phyloP scores from a whole-genome alignment of 2,113 vertebrate species.

The Maccullochella peelii region DNA sequence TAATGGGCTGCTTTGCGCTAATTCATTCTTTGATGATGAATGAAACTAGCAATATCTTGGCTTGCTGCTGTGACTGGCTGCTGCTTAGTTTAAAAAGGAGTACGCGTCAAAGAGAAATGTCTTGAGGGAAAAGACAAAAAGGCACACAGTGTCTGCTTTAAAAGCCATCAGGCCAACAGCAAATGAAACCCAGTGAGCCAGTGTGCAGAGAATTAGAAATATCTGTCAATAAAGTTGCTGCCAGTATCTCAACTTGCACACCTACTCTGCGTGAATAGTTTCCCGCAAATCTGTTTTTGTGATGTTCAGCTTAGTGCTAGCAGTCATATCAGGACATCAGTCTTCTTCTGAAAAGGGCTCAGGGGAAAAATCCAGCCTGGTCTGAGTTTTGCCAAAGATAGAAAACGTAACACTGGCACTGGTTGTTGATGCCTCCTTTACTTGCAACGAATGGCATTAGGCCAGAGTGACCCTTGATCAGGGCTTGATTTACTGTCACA shows the following conservation, averaged over 20 bases:
- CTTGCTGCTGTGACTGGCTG: slow-evolving; percentile 27
- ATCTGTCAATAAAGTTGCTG: slow-evolving; percentile 12
- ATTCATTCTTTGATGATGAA: slow-evolving; percentile 52
- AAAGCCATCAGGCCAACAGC: slow-evolving; percentile 20
- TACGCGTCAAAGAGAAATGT: not conserved
- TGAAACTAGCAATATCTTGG: slow-evolving; percentile 25
- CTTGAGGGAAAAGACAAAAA: slow-evolving; percentile 7
- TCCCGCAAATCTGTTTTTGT: slow-evolving; percentile 25
- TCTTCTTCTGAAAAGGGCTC: slow-evolving; percentile 50
- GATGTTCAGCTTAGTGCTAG: slow-evolving; percentile 31
- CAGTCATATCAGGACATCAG: slow-evolving; percentile 58
- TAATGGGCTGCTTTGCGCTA: slow-evolving; percentile 30
- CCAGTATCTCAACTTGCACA: slow-evolving; percentile 51
- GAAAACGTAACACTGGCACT: slow-evolving; percentile 21
- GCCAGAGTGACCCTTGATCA: slow-evolving; percentile 35
- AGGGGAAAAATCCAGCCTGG: slow-evolving; percentile 48
- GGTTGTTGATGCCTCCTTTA: slow-evolving; percentile 37
- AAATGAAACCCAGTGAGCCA: slow-evolving; percentile 15
- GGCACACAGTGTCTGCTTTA: slow-evolving; percentile 11
- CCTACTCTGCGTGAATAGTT: slow-evolving; percentile 51
- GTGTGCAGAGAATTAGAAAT: slow-evolving; percentile 23
- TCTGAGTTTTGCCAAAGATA: slow-evolving; percentile 44
- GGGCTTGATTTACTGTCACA: slow-evolving; percentile 40
- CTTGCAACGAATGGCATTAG: slow-evolving; percentile 33
- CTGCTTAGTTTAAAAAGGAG: slow-evolving; percentile 17